Evolutionary conservation across 2,113 vertebrate genomes (phyloP).

Genomic region (Pseudorectes ferrugineus): DNA sequence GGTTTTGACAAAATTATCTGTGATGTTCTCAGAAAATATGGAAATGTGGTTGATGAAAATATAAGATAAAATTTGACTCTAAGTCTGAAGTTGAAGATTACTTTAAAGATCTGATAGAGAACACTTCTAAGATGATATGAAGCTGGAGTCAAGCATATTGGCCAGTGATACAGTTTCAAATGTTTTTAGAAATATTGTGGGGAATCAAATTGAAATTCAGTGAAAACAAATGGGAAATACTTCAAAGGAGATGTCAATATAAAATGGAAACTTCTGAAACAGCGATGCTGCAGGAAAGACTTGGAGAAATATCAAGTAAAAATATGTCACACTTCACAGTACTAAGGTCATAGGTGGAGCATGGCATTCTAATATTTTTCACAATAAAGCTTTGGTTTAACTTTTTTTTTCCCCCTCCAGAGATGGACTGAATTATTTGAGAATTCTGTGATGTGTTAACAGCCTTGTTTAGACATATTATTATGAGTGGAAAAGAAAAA

Average conservation of each 20-base stretch:
- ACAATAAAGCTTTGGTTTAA: not conserved
- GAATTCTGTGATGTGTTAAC: not conserved
- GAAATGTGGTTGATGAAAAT: not conserved
- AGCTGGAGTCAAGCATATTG: not conserved
- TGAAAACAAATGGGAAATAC: not conserved
- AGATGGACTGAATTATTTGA: not conserved
- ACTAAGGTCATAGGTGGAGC: not conserved
- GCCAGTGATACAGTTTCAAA: not conserved
- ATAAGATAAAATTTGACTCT: not conserved
- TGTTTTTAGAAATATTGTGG: not conserved
- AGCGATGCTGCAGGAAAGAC: fast-evolving
- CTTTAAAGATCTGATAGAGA: not conserved
- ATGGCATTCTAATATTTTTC: not conserved
- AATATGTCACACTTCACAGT: not conserved
- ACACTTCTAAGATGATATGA: not conserved
- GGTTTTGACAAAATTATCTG: not conserved
- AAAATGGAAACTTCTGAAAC: not conserved
- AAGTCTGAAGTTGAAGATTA: not conserved
- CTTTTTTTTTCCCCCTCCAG: not conserved
- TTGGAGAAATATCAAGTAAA: not conserved
- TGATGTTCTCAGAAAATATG: not conserved
- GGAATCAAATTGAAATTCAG: not conserved
- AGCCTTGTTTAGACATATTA: not conserved
- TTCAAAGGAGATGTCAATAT: not conserved
- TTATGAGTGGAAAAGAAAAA: not conserved